Base-by-base conservation (phyloP, 2,113 vertebrate genomes). In the Brienomyrus longianalis region DNA sequence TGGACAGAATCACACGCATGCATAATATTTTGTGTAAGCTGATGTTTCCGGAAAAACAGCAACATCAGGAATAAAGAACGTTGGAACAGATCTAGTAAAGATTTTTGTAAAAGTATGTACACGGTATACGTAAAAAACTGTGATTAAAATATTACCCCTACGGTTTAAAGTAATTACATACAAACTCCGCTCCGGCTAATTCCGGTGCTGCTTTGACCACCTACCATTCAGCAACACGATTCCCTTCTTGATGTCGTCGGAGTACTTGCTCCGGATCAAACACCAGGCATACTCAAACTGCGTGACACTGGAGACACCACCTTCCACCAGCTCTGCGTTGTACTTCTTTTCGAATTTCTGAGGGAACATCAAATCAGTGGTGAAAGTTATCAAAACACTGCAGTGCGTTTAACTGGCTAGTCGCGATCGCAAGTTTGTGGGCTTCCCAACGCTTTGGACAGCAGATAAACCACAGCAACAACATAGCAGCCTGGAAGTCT, bases 231-330 rank as follows among this genome's bases (percentile, higher is more conserved):
- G 88, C 23, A 97, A 92, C 0, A 74, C 89, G 27, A 96, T 95
- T 48, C 97, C 97, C 94, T 95, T 97, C 89, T 93, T 95, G 91
- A 98, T 97, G 86, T 98, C 97, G 0, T 93, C 94, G 0, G 95
- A 90, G 94, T 97, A 97, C 93, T 97, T 97, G 95, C 97, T 98
- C 86, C 97, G 94, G 91, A 98, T 96, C 92, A 98, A 93, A 91
- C 97, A 98, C 97, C 97, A 98, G 13, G 97, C 96, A 48, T 98
- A 98, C 59, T 98, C 97, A 92, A 98, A 98, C 93, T 96, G 96
- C 0, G 97, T 97, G 83, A 96, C 96, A 88, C 94, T 97, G 89
- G 96, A 97, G 23, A 97, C 95, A 0, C 92, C 89, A 50, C 97
- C 97, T 66, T 96, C 95, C 5, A 85, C 91, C 92, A 94, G 74